Conservation (phyloP, 1,140 invertebrate genomes). For the Meloidogyne chitwoodi region DNA sequence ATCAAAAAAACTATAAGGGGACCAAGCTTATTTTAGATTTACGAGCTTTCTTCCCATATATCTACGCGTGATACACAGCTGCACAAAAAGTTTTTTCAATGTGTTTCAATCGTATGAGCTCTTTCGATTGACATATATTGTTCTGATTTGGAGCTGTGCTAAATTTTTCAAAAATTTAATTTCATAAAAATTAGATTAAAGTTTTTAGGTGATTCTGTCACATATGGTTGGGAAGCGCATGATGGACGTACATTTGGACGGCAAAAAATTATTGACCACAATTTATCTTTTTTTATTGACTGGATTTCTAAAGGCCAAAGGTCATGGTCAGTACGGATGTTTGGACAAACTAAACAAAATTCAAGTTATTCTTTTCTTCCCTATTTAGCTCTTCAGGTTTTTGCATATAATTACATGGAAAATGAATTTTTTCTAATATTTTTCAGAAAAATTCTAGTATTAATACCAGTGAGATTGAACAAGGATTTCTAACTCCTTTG, state of each 20-base stretch:
- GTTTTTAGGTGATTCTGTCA: conserved; percentile 64
- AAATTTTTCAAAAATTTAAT: neutral
- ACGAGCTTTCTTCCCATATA: too few species aligned
- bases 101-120: too few species aligned
- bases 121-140: too few species aligned
- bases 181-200: neutral
- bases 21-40: too few species aligned
- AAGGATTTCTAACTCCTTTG: neutral
- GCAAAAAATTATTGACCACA: conserved; percentile 77
- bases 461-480: neutral
- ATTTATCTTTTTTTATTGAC: conserved; percentile 66
- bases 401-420: conserved; percentile 12
- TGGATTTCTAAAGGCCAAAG: conserved; percentile 83
- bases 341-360: conserved; percentile 3
- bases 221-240: conserved; percentile 82
- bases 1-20: too few species aligned
- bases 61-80: too few species aligned
- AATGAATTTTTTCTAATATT: neutral
- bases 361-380: conserved; percentile 22
- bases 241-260: conserved; percentile 85
- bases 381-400: conserved; percentile 39
- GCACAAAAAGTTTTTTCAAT: too few species aligned
- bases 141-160: neutral
- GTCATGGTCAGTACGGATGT: conserved; percentile 68
- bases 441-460: neutral